Evolutionary conservation across 2,888 invertebrate genomes (phyloP).

Genomic region (Polydrusus pterygomalis): DNA sequence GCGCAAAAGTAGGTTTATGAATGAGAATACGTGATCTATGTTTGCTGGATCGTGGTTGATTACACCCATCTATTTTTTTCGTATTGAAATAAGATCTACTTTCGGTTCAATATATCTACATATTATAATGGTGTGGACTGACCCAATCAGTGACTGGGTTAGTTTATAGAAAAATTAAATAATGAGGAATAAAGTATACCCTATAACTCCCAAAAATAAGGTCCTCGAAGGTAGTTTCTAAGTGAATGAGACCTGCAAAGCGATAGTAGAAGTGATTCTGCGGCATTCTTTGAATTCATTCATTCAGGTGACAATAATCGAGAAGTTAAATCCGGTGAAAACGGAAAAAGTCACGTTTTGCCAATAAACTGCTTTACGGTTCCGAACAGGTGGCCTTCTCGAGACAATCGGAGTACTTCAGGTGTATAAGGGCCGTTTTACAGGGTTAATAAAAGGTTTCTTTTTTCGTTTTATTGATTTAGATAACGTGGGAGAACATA

Average conservation of each 20-base stretch:
- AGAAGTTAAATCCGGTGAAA: constrained; percentile 47
- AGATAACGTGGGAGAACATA: neutral
- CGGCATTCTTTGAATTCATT: constrained; percentile 48
- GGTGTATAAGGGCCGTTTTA: constrained; percentile 27
- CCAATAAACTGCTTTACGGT: constrained; percentile 35
- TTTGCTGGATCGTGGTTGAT: too few species aligned
- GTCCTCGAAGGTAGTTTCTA: constrained; percentile 26
- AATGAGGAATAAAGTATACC: constrained; percentile 18
- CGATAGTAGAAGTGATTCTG: constrained; percentile 17
- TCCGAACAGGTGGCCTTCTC: constrained; percentile 38
- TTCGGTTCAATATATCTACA: too few species aligned
- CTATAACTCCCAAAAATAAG: neutral
- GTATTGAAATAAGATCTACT: too few species aligned
- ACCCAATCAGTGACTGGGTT: too few species aligned
- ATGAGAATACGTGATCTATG: too few species aligned
- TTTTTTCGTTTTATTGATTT: neutral
- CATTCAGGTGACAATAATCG: constrained; percentile 51
- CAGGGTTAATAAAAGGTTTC: neutral
- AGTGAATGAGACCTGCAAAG: constrained; percentile 43
- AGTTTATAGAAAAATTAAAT: neutral
- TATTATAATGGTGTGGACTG: too few species aligned
- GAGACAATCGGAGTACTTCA: constrained; percentile 37
- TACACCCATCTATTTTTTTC: too few species aligned
- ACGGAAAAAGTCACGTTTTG: constrained; percentile 51
- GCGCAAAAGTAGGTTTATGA: too few species aligned